phyloP scores from a whole-genome alignment of 1,140 invertebrate species.

The Sinonovacula constricta region DNA sequence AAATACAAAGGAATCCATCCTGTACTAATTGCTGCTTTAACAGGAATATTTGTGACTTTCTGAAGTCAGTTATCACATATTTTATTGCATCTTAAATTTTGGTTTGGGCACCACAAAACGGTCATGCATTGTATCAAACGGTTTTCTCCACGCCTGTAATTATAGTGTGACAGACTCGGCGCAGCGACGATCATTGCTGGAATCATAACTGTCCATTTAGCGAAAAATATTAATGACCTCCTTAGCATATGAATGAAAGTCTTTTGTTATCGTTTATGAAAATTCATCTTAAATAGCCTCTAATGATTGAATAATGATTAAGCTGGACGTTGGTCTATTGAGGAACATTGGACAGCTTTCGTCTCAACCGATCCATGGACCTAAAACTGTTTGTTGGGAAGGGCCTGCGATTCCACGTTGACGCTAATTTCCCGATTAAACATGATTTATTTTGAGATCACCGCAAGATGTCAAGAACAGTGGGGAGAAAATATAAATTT shows the following conservation, averaged over 20 bases:
- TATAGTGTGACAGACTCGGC: constrained; percentile 48
- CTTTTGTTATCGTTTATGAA: constrained; percentile 46
- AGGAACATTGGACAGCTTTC: constrained; percentile 9
- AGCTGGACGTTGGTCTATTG: constrained; percentile 13
- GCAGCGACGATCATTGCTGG: constrained; percentile 39
- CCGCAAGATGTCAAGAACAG: constrained; percentile 16
- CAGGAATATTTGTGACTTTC: no score
- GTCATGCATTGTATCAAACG: no score
- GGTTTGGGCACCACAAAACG: no score
- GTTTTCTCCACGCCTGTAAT: constrained; percentile 47
- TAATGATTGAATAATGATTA: constrained; percentile 51
- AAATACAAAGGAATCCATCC: no score
- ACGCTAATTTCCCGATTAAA: constrained; percentile 48
- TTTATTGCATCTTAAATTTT: no score
- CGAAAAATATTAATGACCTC: constrained; percentile 41
- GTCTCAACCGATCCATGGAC: constrained; percentile 23
- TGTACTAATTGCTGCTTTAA: no score
- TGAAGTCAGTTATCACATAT: no score
- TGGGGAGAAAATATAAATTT: constrained; percentile 35
- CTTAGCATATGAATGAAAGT: constrained; percentile 48
- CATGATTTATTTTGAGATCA: constrained; percentile 50
- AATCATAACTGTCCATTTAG: constrained; percentile 44
- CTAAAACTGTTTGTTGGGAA: constrained; percentile 29
- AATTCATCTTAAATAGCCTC: constrained; percentile 45
- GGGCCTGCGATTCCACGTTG: not conserved